Percentiles rank a stretch among this genome's conserved stretches.
phyloP scores from a whole-genome alignment of 1,140 invertebrate genomes.

The Linepithema humile region DNA sequence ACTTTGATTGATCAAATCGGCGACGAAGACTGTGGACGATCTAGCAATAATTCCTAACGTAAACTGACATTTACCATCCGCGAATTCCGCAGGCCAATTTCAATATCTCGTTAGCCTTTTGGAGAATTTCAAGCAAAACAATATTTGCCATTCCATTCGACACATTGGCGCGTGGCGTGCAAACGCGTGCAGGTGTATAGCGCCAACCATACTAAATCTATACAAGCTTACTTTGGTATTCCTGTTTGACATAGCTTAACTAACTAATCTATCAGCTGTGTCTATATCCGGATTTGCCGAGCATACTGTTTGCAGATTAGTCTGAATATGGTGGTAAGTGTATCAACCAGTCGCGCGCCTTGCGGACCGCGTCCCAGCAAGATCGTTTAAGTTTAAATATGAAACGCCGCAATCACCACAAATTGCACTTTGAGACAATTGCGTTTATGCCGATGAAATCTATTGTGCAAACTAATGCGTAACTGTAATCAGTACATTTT shows the following conservation, averaged over 20 bases:
- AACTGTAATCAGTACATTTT: not conserved
- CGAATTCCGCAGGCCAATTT: not conserved
- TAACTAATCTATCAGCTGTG: slow-evolving; percentile 61
- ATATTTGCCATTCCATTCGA: slow-evolving; percentile 47
- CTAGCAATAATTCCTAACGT: not conserved
- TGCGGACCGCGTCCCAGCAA: not conserved
- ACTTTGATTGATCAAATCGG: not conserved
- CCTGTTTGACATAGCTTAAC: slow-evolving; percentile 57
- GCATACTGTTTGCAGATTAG: slow-evolving; percentile 59
- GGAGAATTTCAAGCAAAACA: slow-evolving; percentile 31
- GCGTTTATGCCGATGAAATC: not conserved
- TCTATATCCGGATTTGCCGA: slow-evolving; percentile 57
- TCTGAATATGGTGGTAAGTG: slow-evolving; percentile 56
- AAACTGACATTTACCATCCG: slow-evolving; percentile 4
- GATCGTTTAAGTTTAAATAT: slow-evolving; percentile 11
- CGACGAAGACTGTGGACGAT: not conserved
- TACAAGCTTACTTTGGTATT: slow-evolving; percentile 57
- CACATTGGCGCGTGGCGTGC: slow-evolving; percentile 43
- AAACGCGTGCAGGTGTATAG: slow-evolving; percentile 50
- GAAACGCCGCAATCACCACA: not conserved
- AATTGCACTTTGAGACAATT: not conserved
- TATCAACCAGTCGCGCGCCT: slow-evolving; percentile 44
- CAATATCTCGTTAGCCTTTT: slow-evolving; percentile 50
- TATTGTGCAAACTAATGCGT: not conserved
- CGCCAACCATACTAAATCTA: slow-evolving; percentile 51